A percentile compares a stretch with the other conserved stretches of the same genome.
phyloP scores from a whole-genome alignment of 2,113 vertebrate species.

The Cinclus mexicanus region DNA sequence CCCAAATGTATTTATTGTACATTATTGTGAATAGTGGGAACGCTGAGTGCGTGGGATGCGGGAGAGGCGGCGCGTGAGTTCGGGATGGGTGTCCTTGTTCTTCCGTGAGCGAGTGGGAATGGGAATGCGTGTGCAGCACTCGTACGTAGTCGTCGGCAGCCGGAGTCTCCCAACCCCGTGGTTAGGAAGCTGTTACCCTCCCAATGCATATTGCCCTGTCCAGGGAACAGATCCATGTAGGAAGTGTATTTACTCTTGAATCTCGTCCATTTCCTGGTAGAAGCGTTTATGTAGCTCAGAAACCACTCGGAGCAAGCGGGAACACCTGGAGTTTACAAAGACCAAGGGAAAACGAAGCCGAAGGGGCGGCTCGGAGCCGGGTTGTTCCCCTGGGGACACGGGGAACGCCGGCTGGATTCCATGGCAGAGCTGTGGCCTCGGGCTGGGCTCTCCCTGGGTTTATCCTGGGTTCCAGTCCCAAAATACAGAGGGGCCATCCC shows the following conservation, averaged over 20 bases:
- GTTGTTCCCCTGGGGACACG: rapidly evolving
- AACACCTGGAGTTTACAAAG: background rate
- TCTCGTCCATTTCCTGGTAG: conserved; percentile 21
- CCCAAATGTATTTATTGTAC: conserved; percentile 67
- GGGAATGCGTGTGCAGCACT: background rate
- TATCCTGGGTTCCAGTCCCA: rapidly evolving
- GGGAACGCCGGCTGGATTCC: background rate
- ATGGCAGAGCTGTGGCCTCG: background rate
- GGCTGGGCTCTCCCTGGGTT: background rate
- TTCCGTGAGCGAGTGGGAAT: background rate
- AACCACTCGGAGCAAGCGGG: background rate
- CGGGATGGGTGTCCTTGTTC: background rate
- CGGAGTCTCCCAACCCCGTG: background rate
- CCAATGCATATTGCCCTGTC: background rate
- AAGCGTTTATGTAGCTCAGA: conserved; percentile 26
- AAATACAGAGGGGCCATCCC: background rate
- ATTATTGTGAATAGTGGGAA: conserved; percentile 71
- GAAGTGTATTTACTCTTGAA: background rate
- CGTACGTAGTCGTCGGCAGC: background rate
- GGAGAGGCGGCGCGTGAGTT: background rate
- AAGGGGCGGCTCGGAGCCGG: rapidly evolving
- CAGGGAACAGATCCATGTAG: background rate
- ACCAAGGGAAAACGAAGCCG: background rate
- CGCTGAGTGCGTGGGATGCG: background rate
- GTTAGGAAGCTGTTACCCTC: conserved; percentile 23